A percentile compares a stretch with the other conserved stretches of the same genome.
Conservation (phyloP, 1,140 invertebrate genomes). For the Micrasema minimum region DNA sequence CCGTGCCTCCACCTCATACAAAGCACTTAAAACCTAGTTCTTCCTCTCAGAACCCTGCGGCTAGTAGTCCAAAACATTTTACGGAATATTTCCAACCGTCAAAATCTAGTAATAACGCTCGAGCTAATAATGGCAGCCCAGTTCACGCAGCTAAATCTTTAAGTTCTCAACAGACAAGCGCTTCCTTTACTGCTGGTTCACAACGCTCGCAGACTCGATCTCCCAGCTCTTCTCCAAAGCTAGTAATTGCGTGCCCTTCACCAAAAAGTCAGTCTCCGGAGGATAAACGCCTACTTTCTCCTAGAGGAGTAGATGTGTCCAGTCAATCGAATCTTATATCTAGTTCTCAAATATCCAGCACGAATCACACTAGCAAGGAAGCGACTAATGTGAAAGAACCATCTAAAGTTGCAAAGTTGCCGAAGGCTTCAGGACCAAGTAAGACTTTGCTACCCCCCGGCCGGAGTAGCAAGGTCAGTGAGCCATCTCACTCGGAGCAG, state of each 20-base stretch:
- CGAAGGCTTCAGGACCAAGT: constrained; percentile 52
- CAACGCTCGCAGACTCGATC: constrained; percentile 64
- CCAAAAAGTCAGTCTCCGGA: constrained; percentile 56
- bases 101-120: constrained; percentile 17
- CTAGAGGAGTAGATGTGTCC: constrained; percentile 55
- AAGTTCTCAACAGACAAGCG: constrained; percentile 36
- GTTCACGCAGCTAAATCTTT: constrained; percentile 22
- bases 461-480: constrained; percentile 54
- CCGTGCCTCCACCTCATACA: constrained; percentile 31
- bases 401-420: constrained; percentile 58
- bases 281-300: constrained; percentile 59
- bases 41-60: constrained; percentile 6
- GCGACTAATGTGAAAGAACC: constrained; percentile 58
- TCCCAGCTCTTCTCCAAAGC: constrained; percentile 65
- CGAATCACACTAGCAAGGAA: constrained; percentile 55
- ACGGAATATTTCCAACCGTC: constrained; percentile 47
- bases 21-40: constrained; percentile 38
- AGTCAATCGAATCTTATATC: constrained; percentile 62
- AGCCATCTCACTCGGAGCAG: constrained; percentile 52
- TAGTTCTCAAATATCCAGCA: constrained; percentile 61
- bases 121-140: constrained; percentile 35
- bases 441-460: constrained; percentile 32
- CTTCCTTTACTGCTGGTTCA: constrained; percentile 57
- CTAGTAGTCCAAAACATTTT: constrained; percentile 49
- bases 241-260: constrained; percentile 60